Evolutionary conservation across 2,888 invertebrate genomes (phyloP).

Genomic region (Azorinus chamasolen): DNA sequence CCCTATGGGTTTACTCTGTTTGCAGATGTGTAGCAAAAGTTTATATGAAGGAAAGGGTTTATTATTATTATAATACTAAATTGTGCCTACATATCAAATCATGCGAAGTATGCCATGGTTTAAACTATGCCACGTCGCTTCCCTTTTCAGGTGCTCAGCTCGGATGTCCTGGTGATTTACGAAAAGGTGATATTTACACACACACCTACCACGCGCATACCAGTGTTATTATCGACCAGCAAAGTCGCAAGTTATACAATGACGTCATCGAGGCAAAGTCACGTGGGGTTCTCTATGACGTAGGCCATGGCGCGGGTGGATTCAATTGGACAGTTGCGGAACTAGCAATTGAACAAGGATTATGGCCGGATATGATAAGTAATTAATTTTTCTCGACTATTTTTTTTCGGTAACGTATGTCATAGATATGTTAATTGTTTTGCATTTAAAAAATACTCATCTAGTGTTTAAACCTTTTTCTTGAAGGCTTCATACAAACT

Average conservation of each 20-base stretch:
- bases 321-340: slow-evolving; percentile 81
- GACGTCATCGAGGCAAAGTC: slow-evolving; percentile 76
- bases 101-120: too few relatives aligned
- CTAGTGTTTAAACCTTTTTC: too few relatives aligned
- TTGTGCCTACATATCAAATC: too few relatives aligned
- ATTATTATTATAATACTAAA: too few relatives aligned
- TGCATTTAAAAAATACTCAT: too few relatives aligned
- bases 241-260: slow-evolving; percentile 49
- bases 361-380: slow-evolving; percentile 81
- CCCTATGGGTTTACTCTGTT: too few relatives aligned
- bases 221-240: slow-evolving; percentile 68
- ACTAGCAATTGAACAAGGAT: slow-evolving; percentile 64
- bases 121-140: too few relatives aligned
- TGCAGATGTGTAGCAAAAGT: too few relatives aligned
- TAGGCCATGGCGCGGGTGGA: slow-evolving; percentile 81
- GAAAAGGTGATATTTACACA: slow-evolving; percentile 80
- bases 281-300: slow-evolving; percentile 80
- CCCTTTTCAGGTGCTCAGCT: not conserved
- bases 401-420: too few relatives aligned
- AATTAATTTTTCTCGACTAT: slow-evolving; percentile 6
- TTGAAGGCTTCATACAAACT: too few relatives aligned
- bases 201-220: slow-evolving; percentile 76
- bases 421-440: too few relatives aligned
- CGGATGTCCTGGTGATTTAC: slow-evolving; percentile 76
- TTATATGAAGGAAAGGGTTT: too few relatives aligned